Conservation (phyloP, 2,888 invertebrate species). For the Apamea anceps region DNA sequence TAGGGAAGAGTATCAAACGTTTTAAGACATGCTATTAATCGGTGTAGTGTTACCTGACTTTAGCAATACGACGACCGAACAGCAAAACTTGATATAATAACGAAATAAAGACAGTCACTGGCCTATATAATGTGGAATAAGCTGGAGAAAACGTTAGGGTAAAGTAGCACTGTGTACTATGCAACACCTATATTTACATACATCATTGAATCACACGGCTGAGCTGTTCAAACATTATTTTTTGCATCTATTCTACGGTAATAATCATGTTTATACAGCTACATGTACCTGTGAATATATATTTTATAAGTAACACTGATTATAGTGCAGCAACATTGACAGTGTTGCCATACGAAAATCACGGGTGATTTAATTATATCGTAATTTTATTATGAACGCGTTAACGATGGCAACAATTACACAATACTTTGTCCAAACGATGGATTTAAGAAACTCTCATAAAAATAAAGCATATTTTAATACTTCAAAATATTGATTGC, state of each 20-base stretch:
- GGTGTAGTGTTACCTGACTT: constrained; percentile 31
- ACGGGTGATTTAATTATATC: constrained; percentile 68
- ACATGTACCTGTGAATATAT: constrained; percentile 60
- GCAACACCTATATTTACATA: constrained; percentile 75
- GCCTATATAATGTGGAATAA: constrained; percentile 37
- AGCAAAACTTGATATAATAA: constrained; percentile 34
- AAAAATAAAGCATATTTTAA: constrained; percentile 71
- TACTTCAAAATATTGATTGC: constrained; percentile 73
- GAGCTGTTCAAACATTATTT: constrained; percentile 56
- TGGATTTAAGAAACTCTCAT: constrained; percentile 49
- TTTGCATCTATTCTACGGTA: constrained; percentile 58
- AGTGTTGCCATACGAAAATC: constrained; percentile 70
- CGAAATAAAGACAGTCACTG: constrained; percentile 49
- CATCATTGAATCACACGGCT: constrained; percentile 63
- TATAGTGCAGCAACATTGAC: constrained; percentile 63
- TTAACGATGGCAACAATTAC: constrained; percentile 62
- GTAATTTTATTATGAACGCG: constrained; percentile 56
- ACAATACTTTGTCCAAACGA: constrained; percentile 80
- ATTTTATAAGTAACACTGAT: constrained; percentile 68
- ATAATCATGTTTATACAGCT: constrained; percentile 63
- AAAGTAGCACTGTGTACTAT: constrained; percentile 72
- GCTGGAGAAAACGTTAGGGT: constrained; percentile 52
- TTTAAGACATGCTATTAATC: constrained; percentile 1
- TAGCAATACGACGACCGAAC: constrained; percentile 39
- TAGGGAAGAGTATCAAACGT: neutral